A percentile compares a stretch with the other conserved stretches of the same genome.
These are phyloP conservation scores for Sebastes reedi DNA, from an alignment of 2,797 vertebrate species.

Conservation along the genomic window DNA sequence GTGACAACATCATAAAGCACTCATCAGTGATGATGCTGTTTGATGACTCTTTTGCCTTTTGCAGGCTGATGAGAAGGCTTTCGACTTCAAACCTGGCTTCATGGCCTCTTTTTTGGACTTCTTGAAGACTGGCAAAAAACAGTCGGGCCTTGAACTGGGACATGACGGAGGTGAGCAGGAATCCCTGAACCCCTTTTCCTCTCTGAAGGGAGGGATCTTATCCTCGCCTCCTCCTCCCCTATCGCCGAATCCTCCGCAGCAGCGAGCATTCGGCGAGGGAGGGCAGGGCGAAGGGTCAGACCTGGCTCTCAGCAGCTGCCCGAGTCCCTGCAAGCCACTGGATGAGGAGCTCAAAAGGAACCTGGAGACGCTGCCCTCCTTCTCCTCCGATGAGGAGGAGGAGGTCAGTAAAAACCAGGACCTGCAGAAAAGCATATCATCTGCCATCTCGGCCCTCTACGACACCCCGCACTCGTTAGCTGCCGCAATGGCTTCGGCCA, in stretches of 20 bases:
- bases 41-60: conserved; percentile 33
- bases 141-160: conserved; percentile 50
- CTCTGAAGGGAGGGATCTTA: conserved; percentile 75
- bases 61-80: conserved; percentile 88
- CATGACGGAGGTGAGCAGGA: conserved; percentile 44
- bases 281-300: conserved; percentile 78
- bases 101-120: conserved; percentile 94
- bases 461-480: conserved; percentile 83
- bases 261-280: conserved; percentile 56
- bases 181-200: conserved; percentile 61
- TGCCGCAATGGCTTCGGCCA: conserved; percentile 65
- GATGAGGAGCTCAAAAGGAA: conserved; percentile 93
- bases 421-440: conserved; percentile 94
- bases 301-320: conserved; percentile 84
- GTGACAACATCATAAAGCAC: not conserved
- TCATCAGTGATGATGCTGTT: not conserved
- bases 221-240: conserved; percentile 70
- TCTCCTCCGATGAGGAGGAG: conserved; percentile 94
- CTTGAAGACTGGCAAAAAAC: conserved; percentile 90
- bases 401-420: conserved; percentile 94
- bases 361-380: conserved; percentile 91
- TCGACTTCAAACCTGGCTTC: conserved; percentile 91
- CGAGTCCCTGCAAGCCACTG: conserved; percentile 90
- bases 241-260: conserved; percentile 45
- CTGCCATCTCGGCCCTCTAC: conserved; percentile 92